phyloP scores from a whole-genome alignment of 2,888 invertebrate species.

The Clitarchus hookeri region DNA sequence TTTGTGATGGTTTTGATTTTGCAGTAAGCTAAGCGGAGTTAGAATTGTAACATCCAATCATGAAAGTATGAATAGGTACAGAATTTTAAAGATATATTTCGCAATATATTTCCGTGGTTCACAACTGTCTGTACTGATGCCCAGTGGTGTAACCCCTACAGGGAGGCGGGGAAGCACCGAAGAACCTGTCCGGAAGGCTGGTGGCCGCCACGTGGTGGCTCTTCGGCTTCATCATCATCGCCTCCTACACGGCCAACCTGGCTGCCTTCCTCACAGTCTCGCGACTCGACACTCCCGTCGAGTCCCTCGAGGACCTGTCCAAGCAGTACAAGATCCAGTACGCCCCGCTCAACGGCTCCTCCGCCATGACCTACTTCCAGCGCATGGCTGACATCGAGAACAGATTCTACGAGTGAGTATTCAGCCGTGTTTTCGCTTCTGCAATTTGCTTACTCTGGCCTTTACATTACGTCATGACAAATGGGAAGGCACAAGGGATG shows the following conservation, averaged over 20 bases:
- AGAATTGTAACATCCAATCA: too few species aligned
- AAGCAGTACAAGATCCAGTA: slow-evolving; percentile 97
- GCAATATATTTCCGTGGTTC: too few species aligned
- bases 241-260: slow-evolving; percentile 97
- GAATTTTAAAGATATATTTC: too few species aligned
- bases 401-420: slow-evolving; percentile 84
- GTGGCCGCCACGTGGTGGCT: slow-evolving; percentile 99
- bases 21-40: too few species aligned
- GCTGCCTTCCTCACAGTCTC: slow-evolving; percentile 97
- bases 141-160: too few species aligned
- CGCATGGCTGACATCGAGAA: slow-evolving; percentile 96
- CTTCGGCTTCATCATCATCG: slow-evolving; percentile 98
- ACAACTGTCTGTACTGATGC: not conserved
- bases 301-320: slow-evolving; percentile 90
- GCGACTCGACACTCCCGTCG: slow-evolving; percentile 88
- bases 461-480: too few species aligned
- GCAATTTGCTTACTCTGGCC: too few species aligned
- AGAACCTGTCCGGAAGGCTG: slow-evolving; percentile 91
- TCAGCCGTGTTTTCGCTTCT: too few species aligned
- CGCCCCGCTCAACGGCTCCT: slow-evolving; percentile 85
- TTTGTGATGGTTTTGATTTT: too few species aligned
- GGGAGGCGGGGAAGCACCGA: slow-evolving; percentile 95
- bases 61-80: too few species aligned
- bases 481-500: too few species aligned
- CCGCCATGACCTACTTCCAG: slow-evolving; percentile 92